These are phyloP conservation scores for Elysia crispata DNA, from an alignment of 2,888 invertebrate species.

Conservation along the genomic window DNA sequence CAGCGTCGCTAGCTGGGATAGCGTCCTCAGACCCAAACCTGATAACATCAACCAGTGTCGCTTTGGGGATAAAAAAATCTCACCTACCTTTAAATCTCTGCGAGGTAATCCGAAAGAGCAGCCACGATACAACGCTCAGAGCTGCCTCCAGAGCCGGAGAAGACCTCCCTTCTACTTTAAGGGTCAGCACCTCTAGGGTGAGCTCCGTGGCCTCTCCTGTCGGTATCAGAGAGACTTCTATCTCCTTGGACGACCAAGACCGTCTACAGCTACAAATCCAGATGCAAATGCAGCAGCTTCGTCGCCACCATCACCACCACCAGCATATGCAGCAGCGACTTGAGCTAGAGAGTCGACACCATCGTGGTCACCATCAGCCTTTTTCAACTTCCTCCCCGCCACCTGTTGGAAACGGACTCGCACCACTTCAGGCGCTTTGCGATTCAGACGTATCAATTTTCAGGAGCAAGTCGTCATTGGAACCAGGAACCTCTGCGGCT, in stretches of 20 bases:
- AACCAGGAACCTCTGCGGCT: background rate
- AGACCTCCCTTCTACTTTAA: conserved; percentile 15
- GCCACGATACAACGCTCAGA: background rate
- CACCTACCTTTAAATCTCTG: conserved; percentile 20
- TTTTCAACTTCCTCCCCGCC: conserved; percentile 27
- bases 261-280: conserved; percentile 2
- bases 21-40: conserved; percentile 23
- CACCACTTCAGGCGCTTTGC: conserved; percentile 67
- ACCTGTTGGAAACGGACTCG: conserved; percentile 56
- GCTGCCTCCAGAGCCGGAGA: background rate
- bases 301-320: conserved; percentile 1
- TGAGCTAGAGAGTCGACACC: conserved; percentile 2
- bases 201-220: background rate
- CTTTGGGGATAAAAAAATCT: conserved; percentile 35
- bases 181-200: background rate
- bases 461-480: conserved; percentile 45
- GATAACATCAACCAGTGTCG: conserved; percentile 12
- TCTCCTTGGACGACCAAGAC: background rate
- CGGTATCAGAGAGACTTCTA: background rate
- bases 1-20: conserved; percentile 36
- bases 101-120: conserved; percentile 30
- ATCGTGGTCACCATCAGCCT: conserved; percentile 22
- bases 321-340: conserved; percentile 21
- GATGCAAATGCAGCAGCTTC: background rate
- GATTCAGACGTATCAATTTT: conserved; percentile 58